These are phyloP conservation scores for Chymomyza costata DNA, from an alignment of 1,140 invertebrate species.

Conservation along the genomic window DNA sequence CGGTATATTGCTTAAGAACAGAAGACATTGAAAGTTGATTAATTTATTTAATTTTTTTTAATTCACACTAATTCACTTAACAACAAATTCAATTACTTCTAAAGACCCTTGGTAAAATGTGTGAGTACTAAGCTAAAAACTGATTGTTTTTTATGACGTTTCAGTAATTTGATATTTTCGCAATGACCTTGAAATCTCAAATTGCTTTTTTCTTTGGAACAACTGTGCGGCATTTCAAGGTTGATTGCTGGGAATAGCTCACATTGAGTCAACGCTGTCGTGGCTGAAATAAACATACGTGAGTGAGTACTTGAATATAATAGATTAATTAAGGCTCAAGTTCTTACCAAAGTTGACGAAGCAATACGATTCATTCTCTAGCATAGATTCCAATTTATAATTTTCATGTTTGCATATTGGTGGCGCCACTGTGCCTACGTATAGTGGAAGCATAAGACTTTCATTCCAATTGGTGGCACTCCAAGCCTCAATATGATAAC, in stretches of 20 bases:
- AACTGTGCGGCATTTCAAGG: slow-evolving; percentile 34
- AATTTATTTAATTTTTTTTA: too few relatives aligned
- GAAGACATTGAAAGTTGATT: too few relatives aligned
- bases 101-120: too few relatives aligned
- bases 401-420: slow-evolving; percentile 3
- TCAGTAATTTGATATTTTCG: slow-evolving; percentile 39
- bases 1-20: too few relatives aligned
- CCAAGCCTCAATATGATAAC: slow-evolving; percentile 40
- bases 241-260: slow-evolving; percentile 32
- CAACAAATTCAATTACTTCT: too few relatives aligned
- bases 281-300: background rate
- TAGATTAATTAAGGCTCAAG: background rate
- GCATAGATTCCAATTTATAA: background rate
- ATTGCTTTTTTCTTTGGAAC: slow-evolving; percentile 26
- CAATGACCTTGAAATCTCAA: slow-evolving; percentile 15
- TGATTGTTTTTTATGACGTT: slow-evolving; percentile 35
- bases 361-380: slow-evolving; percentile 12
- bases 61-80: too few relatives aligned
- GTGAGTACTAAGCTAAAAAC: too few relatives aligned
- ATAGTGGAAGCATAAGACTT: slow-evolving; percentile 33
- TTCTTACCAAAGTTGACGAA: slow-evolving; percentile 44
- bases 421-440: slow-evolving; percentile 46
- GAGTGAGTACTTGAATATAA: background rate
- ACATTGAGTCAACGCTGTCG: slow-evolving; percentile 27
- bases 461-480: background rate